Conservation (phyloP, 2,888 invertebrate genomes). For the Iphiclides podalirius region DNA sequence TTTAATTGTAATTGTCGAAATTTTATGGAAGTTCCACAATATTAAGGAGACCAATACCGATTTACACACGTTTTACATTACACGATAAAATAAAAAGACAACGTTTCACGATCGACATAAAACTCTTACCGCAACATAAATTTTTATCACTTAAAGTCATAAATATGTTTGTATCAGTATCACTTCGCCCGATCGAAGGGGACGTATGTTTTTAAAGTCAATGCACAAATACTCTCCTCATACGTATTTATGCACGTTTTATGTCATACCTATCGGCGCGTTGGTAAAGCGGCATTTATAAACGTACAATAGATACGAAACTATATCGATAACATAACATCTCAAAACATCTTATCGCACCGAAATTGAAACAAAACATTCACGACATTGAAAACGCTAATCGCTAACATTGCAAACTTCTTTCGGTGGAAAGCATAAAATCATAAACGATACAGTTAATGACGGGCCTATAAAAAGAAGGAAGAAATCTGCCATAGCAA, state of each 20-base stretch:
- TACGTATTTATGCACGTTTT: constrained; percentile 19
- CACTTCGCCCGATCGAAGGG: constrained; percentile 43
- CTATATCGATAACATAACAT: background rate
- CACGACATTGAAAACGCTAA: constrained; percentile 2
- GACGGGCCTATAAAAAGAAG: constrained; percentile 62
- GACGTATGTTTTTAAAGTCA: constrained; percentile 42
- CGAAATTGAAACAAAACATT: constrained; percentile 1
- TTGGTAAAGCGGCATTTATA: constrained; percentile 28
- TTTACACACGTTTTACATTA: constrained; percentile 26
- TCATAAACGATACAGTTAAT: constrained; percentile 70
- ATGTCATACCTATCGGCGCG: background rate
- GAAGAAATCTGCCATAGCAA: constrained; percentile 76
- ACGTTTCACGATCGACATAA: constrained; percentile 62
- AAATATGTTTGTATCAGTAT: constrained; percentile 68
- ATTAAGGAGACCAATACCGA: constrained; percentile 24
- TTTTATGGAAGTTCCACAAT: constrained; percentile 16
- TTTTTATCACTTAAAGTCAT: constrained; percentile 67
- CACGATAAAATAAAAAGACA: constrained; percentile 27
- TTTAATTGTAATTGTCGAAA: constrained; percentile 11
- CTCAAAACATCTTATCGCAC: background rate
- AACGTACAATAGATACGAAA: background rate
- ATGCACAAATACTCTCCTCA: constrained; percentile 31
- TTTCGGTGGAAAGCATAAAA: constrained; percentile 51
- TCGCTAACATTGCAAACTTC: constrained; percentile 45
- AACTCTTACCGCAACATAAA: constrained; percentile 72